Conservation (phyloP, 2,113 vertebrate genomes). For the Colossoma macropomum region DNA sequence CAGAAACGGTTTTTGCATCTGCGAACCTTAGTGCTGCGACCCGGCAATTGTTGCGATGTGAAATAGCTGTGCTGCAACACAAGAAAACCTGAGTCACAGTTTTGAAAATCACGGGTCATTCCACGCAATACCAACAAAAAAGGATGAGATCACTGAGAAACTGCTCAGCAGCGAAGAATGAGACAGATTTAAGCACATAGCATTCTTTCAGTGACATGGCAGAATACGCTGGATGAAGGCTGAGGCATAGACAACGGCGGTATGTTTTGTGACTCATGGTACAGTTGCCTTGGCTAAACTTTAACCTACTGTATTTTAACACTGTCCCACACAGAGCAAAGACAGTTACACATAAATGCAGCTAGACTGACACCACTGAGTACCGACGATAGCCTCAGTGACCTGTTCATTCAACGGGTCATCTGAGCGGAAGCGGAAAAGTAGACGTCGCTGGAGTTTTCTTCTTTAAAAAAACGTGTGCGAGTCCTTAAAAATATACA, state of each 20-base stretch:
- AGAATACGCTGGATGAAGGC: conserved; percentile 13
- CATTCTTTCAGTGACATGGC: conserved; percentile 19
- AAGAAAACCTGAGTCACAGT: conserved; percentile 30
- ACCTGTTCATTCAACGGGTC: background rate
- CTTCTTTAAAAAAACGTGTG: background rate
- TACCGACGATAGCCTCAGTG: background rate
- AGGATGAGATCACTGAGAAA: conserved; percentile 1
- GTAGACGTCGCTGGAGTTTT: background rate
- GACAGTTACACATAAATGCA: conserved; percentile 23
- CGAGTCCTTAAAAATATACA: conserved; percentile 18
- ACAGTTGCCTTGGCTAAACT: conserved; percentile 1
- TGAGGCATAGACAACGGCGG: background rate
- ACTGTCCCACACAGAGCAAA: conserved; percentile 14
- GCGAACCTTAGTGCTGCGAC: background rate
- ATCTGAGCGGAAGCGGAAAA: background rate
- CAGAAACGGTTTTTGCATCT: conserved; percentile 4
- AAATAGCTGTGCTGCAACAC: conserved; percentile 15
- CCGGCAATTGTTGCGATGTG: background rate
- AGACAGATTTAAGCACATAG: conserved; percentile 8
- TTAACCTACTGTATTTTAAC: conserved; percentile 14
- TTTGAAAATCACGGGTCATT: background rate
- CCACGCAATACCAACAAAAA: background rate
- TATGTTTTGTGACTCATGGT: conserved; percentile 5
- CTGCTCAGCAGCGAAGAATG: conserved; percentile 20
- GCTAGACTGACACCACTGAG: background rate